These are phyloP conservation scores for Isaurus tuberculatus DNA, from an alignment of 92 coral and sea anemone species.

Conservation along the genomic window DNA sequence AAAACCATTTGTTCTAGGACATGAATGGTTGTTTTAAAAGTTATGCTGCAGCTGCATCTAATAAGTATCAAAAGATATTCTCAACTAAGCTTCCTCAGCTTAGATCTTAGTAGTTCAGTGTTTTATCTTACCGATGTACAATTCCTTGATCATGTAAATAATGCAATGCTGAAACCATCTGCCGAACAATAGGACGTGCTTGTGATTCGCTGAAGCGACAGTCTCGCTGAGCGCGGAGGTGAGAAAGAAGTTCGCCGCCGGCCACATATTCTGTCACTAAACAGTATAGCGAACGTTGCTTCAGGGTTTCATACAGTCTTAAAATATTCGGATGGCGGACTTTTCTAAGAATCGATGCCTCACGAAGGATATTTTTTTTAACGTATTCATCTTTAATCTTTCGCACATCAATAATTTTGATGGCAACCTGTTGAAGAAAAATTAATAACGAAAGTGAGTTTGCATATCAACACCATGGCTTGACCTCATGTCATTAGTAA, in stretches of 20 bases:
- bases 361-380: conserved; percentile 83
- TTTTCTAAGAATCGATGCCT: conserved; percentile 83
- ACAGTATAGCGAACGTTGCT: conserved; percentile 79
- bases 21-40: neutral
- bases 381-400: conserved; percentile 84
- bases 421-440: conserved; percentile 80
- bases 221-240: conserved; percentile 77
- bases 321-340: conserved; percentile 91
- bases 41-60: neutral
- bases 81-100: neutral
- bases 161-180: conserved; percentile 89
- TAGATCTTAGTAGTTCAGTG: neutral
- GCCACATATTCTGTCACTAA: conserved; percentile 89
- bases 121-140: conserved; percentile 86
- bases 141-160: conserved; percentile 92
- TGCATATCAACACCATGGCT: conserved; percentile 1
- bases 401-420: conserved; percentile 85
- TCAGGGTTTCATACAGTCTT: conserved; percentile 84
- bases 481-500: conserved; percentile 39
- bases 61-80: neutral
- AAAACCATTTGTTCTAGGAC: neutral
- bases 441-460: neutral
- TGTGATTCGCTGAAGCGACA: conserved; percentile 88
- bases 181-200: conserved; percentile 88
- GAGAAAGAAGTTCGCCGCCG: conserved; percentile 88